These are phyloP conservation scores for Odontomachus brunneus DNA, from an alignment of 1,140 invertebrate species.

Conservation along the genomic window DNA sequence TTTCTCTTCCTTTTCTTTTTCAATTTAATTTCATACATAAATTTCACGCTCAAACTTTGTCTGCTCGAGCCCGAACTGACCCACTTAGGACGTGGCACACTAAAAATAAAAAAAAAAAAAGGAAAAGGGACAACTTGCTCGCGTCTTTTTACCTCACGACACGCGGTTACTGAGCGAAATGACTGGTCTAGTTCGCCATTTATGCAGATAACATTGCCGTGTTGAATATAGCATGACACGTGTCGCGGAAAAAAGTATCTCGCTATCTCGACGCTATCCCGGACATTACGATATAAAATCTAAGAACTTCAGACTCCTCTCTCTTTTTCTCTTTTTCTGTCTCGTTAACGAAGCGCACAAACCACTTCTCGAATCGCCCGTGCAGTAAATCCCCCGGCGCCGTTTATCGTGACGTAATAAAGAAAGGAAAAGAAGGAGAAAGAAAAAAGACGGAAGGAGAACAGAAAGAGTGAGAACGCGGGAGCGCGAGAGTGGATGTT, in stretches of 20 bases:
- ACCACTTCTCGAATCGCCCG: slow-evolving; percentile 38
- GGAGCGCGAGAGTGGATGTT: slow-evolving; percentile 37
- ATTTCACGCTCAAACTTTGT: not conserved
- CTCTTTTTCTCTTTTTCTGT: not conserved
- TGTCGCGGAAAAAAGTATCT: slow-evolving; percentile 18
- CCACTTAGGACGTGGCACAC: not conserved
- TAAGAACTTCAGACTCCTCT: slow-evolving; percentile 23
- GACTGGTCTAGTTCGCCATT: not conserved
- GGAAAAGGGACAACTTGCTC: not conserved
- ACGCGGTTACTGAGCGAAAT: not conserved
- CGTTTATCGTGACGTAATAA: slow-evolving; percentile 49
- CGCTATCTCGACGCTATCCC: slow-evolving; percentile 1
- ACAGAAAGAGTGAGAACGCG: not conserved
- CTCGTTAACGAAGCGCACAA: slow-evolving; percentile 31
- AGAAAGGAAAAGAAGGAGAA: not conserved
- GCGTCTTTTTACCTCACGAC: not conserved
- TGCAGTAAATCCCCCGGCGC: slow-evolving; percentile 33
- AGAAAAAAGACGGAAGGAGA: not conserved
- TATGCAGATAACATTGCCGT: slow-evolving; percentile 7
- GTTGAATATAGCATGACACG: not conserved
- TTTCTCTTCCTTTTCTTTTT: not conserved
- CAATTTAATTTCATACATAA: not conserved
- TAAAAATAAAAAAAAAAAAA: not conserved
- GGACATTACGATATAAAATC: slow-evolving; percentile 35
- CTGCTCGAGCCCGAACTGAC: not conserved